Base-by-base conservation (phyloP, 2,797 vertebrate species). In the Cottoperca gobio region DNA sequence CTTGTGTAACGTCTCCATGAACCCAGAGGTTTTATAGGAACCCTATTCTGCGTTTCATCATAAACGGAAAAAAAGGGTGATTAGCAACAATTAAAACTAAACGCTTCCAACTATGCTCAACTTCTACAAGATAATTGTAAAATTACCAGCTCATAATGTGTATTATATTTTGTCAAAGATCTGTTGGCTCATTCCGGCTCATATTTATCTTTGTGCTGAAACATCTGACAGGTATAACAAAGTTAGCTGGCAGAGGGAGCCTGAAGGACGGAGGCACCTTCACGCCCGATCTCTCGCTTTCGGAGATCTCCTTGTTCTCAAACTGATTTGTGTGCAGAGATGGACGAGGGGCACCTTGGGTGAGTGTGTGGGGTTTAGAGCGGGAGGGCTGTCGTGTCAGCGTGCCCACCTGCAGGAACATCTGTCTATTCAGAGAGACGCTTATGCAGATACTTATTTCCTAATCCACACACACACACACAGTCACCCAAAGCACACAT, bases 321-420 rank as follows among this genome's bases (percentile, higher is more conserved):
- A 46, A 83, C 87, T 90, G 89, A 90, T 86, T 90, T 88, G 89
- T 91, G 90, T 85, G 89, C 79, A 59, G 73, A 83, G 78, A 84
- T 74, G 78, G 85, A 84, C 70, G 26, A 84, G 90, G 90, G 92
- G 92, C 90, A 94, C 91, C 91, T 93, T 92, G 92, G 84, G 73
- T 69, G 77, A 73, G 78, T 75, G 79, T n/a, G 76, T 70, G 74
- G 45, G 81, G 81, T 68, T 49, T 53, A 52, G 80, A 59, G 82
- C 64, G 74, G 85, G 87, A 85, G 91, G 86, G 85, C 84, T 91
- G 88, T 90, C 19, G 86, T 93, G 91, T 93, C 93, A 92, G 90
- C 78, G 69, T 82, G 90, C 87, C 87, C 94, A 93, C 91, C 93
- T 94, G 93, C 92, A 90, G 70, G 78, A 93, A 94, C 94, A 94